phyloP scores from a whole-genome alignment of 2,113 vertebrate genomes.

The Oreochromis niloticus region DNA sequence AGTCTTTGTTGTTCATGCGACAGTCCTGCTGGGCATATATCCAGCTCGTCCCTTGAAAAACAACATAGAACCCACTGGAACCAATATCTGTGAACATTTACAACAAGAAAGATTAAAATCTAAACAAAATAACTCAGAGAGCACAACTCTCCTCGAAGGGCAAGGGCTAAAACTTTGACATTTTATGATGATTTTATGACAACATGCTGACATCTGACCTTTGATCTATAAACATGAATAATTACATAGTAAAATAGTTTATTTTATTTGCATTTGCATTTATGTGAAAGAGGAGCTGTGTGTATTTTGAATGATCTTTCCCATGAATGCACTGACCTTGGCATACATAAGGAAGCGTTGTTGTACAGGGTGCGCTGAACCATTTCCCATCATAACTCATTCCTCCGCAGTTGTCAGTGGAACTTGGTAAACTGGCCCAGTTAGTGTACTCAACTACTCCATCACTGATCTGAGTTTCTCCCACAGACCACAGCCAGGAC shows the following conservation, averaged over 20 bases:
- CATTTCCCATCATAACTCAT: background rate
- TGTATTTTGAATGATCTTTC: background rate
- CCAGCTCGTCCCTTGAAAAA: background rate
- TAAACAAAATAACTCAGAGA: background rate
- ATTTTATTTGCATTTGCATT: background rate
- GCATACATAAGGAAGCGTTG: background rate
- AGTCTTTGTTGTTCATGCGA: background rate
- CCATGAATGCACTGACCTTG: background rate
- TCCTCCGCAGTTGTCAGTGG: background rate
- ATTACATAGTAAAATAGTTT: background rate
- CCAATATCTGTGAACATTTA: background rate
- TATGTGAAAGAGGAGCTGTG: background rate
- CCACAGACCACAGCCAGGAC: slow-evolving; percentile 15
- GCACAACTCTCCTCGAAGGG: background rate
- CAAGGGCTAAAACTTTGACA: background rate
- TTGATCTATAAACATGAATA: background rate
- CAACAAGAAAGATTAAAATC: background rate
- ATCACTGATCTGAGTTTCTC: background rate
- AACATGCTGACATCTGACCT: background rate
- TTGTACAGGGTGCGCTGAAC: background rate
- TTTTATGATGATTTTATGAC: background rate
- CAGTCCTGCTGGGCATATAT: background rate
- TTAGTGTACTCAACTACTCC: background rate
- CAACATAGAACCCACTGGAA: background rate
- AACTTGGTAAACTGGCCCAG: background rate